Evolutionary conservation across 2,888 invertebrate species (phyloP), one percentile per base, ranked within the genome.

Genomic region (Phoronis australis): DNA sequence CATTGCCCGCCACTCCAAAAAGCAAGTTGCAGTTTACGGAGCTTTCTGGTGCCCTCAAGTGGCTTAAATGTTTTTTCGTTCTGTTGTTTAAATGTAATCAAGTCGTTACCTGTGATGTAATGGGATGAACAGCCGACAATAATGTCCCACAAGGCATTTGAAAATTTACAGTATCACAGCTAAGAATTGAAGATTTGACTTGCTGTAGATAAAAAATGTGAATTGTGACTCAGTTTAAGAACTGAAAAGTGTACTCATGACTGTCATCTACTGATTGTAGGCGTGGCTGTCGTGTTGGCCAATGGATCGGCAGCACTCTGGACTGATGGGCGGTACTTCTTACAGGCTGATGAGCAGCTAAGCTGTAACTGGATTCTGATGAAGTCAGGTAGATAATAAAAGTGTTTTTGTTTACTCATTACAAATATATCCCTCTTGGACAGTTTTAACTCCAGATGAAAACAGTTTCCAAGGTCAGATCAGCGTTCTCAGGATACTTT

Each of bases 281-380:
- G 20, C 43, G 48, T 43, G 6, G 22, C 22, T n/a, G 48, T 44
- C 2, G 48, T 48, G 15, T 43, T 48, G 2, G 44, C 48, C 4
- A 4, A 15, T 1, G 48, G 52, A 18, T 42, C 49, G 20, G 60
- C 60, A 12, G 66, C 61, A 4, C 42, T 67, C 5, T 68, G 66
- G 66, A 66, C 66, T 4, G 68, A 68, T 51, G 63, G 65, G 0
- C 47, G 68, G 9, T 68, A 68, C 42, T 66, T 60, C 47, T 49
- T 65, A 23, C 61, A 68, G 45, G 66, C 66, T 3, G 66, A 65
- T 15, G 44, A 57, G 20, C 55, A 68, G 49, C 48, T 68, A 6
- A 66, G 68, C 42, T 68, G 66, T 46, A 60, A 65, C 49, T 68
- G 68, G 68, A 43, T 62, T 12, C 52, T 66, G 5, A 63, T 65